Percentiles rank a stretch among this genome's conserved stretches.
phyloP scores from a whole-genome alignment of 2,888 invertebrate genomes.

The Lampropteryx suffumata region DNA sequence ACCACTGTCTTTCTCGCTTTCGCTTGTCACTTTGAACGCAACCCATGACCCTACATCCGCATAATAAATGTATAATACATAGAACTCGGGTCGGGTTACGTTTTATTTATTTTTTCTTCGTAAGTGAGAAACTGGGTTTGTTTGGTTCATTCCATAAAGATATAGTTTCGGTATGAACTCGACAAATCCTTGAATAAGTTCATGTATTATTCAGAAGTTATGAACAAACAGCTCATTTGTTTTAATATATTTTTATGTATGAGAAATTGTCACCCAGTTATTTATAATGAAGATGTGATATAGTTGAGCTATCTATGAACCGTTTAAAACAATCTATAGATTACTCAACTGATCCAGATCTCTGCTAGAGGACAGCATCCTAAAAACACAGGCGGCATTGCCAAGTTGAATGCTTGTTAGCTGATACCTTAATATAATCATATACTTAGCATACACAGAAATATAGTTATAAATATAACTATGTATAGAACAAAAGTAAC shows the following conservation, averaged over 20 bases:
- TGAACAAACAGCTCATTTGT: conserved; percentile 8
- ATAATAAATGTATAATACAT: conserved; percentile 39
- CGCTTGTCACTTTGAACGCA: conserved; percentile 8
- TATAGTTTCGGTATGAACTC: conserved; percentile 25
- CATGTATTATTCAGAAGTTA: conserved; percentile 19
- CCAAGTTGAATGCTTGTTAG: too few species aligned
- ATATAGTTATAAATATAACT: too few species aligned
- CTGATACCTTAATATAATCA: too few species aligned
- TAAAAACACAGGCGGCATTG: too few species aligned
- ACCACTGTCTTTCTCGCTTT: conserved; percentile 19
- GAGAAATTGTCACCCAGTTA: conserved; percentile 6
- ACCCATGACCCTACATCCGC: conserved; percentile 34
- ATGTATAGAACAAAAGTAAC: too few species aligned
- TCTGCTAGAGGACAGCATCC: too few species aligned
- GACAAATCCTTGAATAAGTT: conserved; percentile 16
- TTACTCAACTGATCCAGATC: too few species aligned
- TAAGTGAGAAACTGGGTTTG: conserved; percentile 25
- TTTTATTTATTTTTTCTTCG: conserved; percentile 39
- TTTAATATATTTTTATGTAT: conserved; percentile 8
- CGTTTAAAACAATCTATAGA: too few species aligned
- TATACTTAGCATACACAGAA: too few species aligned
- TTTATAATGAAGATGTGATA: too few species aligned
- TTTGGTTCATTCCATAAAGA: conserved; percentile 28
- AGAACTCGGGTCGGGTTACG: conserved; percentile 31
- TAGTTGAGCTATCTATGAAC: too few species aligned